Conservation (phyloP, 2,888 invertebrate species). For the Leptinotarsa peninsularis region DNA sequence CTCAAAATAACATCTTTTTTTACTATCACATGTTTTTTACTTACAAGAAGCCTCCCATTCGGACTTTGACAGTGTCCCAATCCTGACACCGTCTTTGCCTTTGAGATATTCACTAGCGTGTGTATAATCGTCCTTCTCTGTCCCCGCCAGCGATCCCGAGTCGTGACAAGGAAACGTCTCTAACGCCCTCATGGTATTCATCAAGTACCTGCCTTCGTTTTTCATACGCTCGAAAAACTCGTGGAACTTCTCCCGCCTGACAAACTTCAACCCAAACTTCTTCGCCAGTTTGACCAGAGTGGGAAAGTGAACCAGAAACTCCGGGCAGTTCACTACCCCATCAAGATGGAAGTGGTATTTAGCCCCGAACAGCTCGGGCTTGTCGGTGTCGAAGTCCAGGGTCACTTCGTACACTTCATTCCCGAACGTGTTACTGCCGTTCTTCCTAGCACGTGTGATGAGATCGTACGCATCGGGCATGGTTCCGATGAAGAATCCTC, state of each 20-base stretch:
- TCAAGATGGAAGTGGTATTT: conserved; percentile 96
- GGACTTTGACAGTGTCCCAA: conserved; percentile 87
- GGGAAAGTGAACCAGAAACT: conserved; percentile 96
- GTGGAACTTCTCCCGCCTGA: conserved; percentile 79
- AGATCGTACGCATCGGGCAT: conserved; percentile 95
- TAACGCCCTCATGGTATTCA: conserved; percentile 83
- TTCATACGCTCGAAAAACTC: conserved; percentile 81
- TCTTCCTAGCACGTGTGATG: conserved; percentile 77
- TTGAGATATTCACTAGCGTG: conserved; percentile 76
- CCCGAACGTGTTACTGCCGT: conserved; percentile 74
- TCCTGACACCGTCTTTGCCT: conserved; percentile 61
- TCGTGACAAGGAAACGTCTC: conserved; percentile 82
- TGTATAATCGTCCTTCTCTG: conserved; percentile 75
- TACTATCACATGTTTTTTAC: conserved; percentile 59
- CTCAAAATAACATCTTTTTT: too few species aligned
- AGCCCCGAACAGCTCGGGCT: conserved; percentile 91
- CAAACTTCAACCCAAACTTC: conserved; percentile 78
- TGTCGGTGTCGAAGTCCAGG: conserved; percentile 75
- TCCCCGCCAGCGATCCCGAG: conserved; percentile 70
- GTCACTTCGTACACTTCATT: conserved; percentile 84
- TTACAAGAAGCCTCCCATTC: conserved; percentile 96
- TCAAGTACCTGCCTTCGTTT: conserved; percentile 70
- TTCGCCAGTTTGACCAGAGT: conserved; percentile 79
- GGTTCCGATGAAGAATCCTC: conserved; percentile 97
- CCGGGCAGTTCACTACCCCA: conserved; percentile 98